Conservation (phyloP, 1,140 invertebrate species). For the Halictus rubicundus region DNA sequence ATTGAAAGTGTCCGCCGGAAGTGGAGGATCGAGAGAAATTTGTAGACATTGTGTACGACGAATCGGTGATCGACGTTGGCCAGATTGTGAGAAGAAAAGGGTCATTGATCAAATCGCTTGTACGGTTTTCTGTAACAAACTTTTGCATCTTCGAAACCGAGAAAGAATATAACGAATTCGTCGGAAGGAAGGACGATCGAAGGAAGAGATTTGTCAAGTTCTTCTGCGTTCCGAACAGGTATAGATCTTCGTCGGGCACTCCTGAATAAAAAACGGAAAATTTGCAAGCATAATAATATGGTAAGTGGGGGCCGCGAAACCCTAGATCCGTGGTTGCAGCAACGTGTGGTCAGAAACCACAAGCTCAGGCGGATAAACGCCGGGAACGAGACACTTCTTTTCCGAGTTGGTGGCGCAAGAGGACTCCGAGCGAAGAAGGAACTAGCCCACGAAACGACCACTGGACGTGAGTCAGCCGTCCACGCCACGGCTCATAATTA, state of each 20-base stretch:
- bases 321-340: conserved; percentile 46
- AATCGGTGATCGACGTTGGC: neutral
- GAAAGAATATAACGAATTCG: too few species aligned
- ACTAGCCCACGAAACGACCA: conserved; percentile 39
- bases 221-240: too few species aligned
- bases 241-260: too few species aligned
- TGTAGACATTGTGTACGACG: neutral
- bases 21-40: neutral
- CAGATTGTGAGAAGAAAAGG: neutral
- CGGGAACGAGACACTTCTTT: conserved; percentile 52
- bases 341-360: conserved; percentile 55
- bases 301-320: conserved; percentile 16
- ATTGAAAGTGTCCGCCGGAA: neutral
- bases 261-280: too few species aligned
- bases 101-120: neutral
- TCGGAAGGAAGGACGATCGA: too few species aligned
- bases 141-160: too few species aligned
- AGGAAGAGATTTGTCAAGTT: too few species aligned
- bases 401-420: conserved; percentile 18
- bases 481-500: conserved; percentile 61
- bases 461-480: conserved; percentile 59
- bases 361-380: conserved; percentile 53
- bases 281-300: too few species aligned
- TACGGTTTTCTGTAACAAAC: too few species aligned
- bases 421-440: neutral